phyloP scores from a whole-genome alignment of 2,113 vertebrate species.

The Oenanthe melanoleuca region DNA sequence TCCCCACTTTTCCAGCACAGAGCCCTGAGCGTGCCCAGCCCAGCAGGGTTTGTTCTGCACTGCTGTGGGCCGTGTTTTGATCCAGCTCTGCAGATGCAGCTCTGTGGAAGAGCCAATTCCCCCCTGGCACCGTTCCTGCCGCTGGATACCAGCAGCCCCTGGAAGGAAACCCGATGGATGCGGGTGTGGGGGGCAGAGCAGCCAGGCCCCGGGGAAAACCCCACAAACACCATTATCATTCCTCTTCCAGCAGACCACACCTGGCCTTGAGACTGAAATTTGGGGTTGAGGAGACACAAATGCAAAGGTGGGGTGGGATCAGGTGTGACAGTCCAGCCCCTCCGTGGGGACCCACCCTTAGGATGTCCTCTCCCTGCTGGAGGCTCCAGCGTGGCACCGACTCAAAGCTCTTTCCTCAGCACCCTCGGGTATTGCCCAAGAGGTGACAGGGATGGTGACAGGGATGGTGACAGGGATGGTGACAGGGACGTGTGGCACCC shows the following conservation, averaged over 20 bases:
- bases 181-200: not conserved
- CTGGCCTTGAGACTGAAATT: not conserved
- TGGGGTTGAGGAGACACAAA: rapidly evolving
- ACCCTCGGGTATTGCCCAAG: not conserved
- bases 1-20: not conserved
- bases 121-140: not conserved
- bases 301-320: rapidly evolving
- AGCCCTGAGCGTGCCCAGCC: not conserved
- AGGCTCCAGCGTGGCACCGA: not conserved
- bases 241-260: not conserved
- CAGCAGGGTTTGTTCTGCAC: not conserved
- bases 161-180: rapidly evolving
- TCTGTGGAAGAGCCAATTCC: not conserved
- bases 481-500: too few species aligned
- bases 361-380: not conserved
- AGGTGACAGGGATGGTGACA: not conserved
- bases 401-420: conserved; percentile 18
- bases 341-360: not conserved
- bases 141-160: not conserved
- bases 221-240: not conserved
- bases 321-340: rapidly evolving
- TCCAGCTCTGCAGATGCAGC: not conserved
- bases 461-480: not conserved
- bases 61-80: not conserved
- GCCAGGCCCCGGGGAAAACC: rapidly evolving